Conservation (phyloP, 2,113 vertebrate species). For the Triplophysa rosa region DNA sequence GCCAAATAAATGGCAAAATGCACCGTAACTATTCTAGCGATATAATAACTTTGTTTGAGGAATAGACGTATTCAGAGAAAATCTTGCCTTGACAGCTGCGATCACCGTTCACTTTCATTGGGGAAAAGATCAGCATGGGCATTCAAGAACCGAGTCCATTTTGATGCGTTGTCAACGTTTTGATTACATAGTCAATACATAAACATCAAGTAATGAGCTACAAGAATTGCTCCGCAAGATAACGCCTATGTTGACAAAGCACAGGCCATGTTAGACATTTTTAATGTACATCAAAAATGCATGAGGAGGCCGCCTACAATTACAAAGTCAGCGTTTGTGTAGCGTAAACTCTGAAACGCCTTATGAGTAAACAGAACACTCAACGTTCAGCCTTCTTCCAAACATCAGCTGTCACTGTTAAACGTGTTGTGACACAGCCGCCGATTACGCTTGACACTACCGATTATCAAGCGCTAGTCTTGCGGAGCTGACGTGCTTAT, state of each 20-base stretch:
- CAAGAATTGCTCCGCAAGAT: constrained; percentile 12
- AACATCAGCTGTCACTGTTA: constrained; percentile 20
- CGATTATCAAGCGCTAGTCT: constrained; percentile 32
- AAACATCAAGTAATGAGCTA: neutral
- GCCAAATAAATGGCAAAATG: no score
- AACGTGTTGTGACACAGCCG: neutral
- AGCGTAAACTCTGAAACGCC: constrained; percentile 4
- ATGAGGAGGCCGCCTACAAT: constrained; percentile 23
- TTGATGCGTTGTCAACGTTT: neutral
- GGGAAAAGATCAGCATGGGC: no score
- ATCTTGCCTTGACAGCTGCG: no score
- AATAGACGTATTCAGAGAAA: no score
- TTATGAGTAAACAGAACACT: constrained; percentile 22
- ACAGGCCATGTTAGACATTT: constrained; percentile 27
- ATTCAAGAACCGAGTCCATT: neutral
- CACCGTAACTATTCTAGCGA: no score
- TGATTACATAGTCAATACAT: neutral
- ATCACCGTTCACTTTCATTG: no score
- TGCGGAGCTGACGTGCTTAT: constrained; percentile 6
- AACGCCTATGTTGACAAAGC: constrained; percentile 16
- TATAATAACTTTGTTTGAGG: no score
- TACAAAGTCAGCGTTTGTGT: constrained; percentile 13
- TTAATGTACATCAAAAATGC: constrained; percentile 40
- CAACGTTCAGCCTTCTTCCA: neutral
- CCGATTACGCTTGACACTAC: constrained; percentile 6